phyloP scores from a whole-genome alignment of 2,888 invertebrate species.

The Thecophora atra region DNA sequence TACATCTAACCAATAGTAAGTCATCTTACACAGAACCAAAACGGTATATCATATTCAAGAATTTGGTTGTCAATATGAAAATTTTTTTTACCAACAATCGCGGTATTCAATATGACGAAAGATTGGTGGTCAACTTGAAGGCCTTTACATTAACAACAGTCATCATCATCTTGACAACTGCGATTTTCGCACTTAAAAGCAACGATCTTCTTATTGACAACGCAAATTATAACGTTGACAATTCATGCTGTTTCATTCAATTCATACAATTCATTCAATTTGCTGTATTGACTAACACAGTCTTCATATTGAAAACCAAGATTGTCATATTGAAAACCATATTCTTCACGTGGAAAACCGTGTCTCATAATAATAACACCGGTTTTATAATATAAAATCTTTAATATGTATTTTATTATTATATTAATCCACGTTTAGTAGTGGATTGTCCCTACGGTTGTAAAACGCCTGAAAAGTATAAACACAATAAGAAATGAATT shows the following conservation, averaged over 20 bases:
- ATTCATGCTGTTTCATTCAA: background rate
- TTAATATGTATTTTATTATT: background rate
- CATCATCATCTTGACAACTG: constrained; percentile 8
- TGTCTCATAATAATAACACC: background rate
- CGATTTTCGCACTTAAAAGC: background rate
- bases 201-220: constrained; percentile 1
- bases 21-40: too few relatives aligned
- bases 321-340: background rate
- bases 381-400: background rate
- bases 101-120: too few relatives aligned
- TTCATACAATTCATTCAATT: too few relatives aligned
- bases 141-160: too few relatives aligned
- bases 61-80: too few relatives aligned
- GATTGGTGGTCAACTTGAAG: too few relatives aligned
- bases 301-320: background rate
- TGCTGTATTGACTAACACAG: constrained; percentile 2
- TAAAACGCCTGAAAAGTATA: too few relatives aligned
- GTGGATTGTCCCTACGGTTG: background rate
- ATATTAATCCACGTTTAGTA: background rate
- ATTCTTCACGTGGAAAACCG: constrained; percentile 2
- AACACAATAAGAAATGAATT: too few relatives aligned
- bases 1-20: too few relatives aligned
- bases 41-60: too few relatives aligned
- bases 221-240: background rate
- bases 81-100: too few relatives aligned